These are phyloP conservation scores for Oryzias curvinotus DNA, from an alignment of 2,113 vertebrate species.

Conservation along the genomic window DNA sequence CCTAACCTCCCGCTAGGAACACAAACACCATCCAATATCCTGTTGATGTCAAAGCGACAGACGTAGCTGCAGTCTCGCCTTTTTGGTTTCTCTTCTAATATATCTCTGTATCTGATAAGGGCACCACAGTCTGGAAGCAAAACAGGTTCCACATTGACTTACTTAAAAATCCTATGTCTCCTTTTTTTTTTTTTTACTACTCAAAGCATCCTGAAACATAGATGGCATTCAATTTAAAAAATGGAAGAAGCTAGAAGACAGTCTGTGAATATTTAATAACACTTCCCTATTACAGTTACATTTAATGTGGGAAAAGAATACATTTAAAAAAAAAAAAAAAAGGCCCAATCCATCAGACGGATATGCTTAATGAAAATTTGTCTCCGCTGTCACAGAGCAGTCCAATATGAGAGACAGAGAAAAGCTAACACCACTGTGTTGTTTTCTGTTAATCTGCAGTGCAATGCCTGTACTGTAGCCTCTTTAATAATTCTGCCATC, in stretches of 20 bases:
- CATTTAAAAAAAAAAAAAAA: background rate
- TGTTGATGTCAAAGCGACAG: slow-evolving; percentile 30
- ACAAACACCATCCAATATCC: slow-evolving; percentile 35
- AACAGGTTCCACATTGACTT: slow-evolving; percentile 1
- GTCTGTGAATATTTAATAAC: slow-evolving; percentile 3
- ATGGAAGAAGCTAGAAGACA: background rate
- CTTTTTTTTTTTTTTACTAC: background rate
- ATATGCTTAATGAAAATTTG: background rate
- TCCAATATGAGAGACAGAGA: background rate
- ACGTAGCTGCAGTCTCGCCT: slow-evolving; percentile 14
- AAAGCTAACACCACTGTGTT: background rate
- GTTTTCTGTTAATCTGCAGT: slow-evolving; percentile 13
- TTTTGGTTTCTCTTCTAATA: slow-evolving; percentile 6
- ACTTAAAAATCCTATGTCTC: background rate
- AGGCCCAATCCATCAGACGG: background rate
- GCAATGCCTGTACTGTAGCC: slow-evolving; percentile 22
- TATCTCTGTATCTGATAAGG: slow-evolving; percentile 22
- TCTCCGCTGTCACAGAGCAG: background rate
- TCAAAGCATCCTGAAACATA: background rate
- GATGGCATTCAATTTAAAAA: background rate
- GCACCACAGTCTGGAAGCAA: slow-evolving; percentile 14
- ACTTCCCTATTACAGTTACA: background rate
- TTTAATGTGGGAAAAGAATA: background rate
- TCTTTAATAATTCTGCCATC: slow-evolving; percentile 14
- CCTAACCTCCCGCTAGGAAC: background rate